Percentiles rank a stretch among this genome's conserved stretches.
Conservation (phyloP, 2,797 vertebrate species). For the Enteromius radiatus region DNA sequence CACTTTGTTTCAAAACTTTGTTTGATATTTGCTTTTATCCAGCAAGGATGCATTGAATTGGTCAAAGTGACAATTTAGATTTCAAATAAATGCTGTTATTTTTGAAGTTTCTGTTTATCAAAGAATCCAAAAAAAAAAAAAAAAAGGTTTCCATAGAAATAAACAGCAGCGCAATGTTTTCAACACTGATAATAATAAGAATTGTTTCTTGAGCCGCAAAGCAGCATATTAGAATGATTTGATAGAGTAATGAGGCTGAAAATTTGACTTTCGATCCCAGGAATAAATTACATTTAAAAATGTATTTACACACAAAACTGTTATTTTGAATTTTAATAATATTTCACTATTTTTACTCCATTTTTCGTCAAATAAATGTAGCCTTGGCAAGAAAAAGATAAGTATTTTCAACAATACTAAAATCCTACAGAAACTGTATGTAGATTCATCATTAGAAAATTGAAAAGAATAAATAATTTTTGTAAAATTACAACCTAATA, state of each 20-base stretch:
- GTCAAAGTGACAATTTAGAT: not conserved
- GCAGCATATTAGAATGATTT: not conserved
- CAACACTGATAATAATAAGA: not conserved
- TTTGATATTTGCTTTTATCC: not conserved
- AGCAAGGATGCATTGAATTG: not conserved
- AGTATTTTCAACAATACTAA: not conserved
- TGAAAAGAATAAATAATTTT: not conserved
- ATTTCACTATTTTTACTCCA: not conserved
- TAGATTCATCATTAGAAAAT: not conserved
- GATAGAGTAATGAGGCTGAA: not conserved
- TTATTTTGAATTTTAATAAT: not conserved
- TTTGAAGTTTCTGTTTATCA: not conserved
- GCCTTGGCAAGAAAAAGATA: not conserved
- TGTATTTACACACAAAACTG: not conserved
- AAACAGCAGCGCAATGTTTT: not conserved
- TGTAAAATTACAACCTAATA: not conserved
- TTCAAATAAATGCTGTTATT: not conserved
- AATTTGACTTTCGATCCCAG: not conserved
- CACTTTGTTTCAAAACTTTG: no score
- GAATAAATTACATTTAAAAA: not conserved
- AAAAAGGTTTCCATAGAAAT: not conserved
- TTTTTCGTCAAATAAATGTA: not conserved
- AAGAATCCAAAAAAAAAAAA: no score
- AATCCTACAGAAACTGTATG: not conserved
- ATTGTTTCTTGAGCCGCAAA: not conserved